Base-by-base conservation (phyloP, 2,113 vertebrate genomes). In the Sceloporus undulatus region DNA sequence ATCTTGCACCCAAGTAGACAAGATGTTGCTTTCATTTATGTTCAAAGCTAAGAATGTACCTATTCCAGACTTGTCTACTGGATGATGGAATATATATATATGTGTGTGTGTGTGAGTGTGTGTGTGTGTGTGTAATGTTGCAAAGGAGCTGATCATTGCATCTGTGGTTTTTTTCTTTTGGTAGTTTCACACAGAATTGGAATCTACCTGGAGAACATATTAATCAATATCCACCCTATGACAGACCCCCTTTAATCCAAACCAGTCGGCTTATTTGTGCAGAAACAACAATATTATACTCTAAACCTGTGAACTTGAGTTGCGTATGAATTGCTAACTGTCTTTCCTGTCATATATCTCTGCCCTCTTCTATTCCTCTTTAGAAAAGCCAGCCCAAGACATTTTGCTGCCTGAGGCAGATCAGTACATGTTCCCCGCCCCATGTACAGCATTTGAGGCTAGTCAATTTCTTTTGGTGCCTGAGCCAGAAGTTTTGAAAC, bases 31-130 rank as follows among this genome's bases (percentile, higher is more conserved):
- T 13, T 42, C 59, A 1, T 48, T 29, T 23, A 23, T 25, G 77
- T 86, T 87, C 40, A 25, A 52, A 82, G 52, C 13, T 27, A 76
- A 92, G 80, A 93, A 91, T 83, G 48, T 76, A 5, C 9, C 56
- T 83, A 29, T 76, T 82, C 16, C 3, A 66, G 13, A 14, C 2
- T 16, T 42, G 70, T 38, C n/a, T 38, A 7, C 81, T 40, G 34
- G 78, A 25, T 29, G 25, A 21, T 27, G 14, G 13, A 34, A 54
- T 77, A 29, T 29, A 38, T 66, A 34, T 65, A 34, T 56, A 16
- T n/a, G 66, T 82, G 27, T 18, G 14, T 59, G 11, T 14, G 2
- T 59, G n/a, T n/a, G n/a, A n/a, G n/a, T n/a, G n/a, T n/a, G n/a
- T n/a, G n/a, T n/a, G 66, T 82, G 27, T 18, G 14, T 62, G 13